phyloP scores from a whole-genome alignment of 2,888 invertebrate genomes.

The Lasioglossum morio region DNA sequence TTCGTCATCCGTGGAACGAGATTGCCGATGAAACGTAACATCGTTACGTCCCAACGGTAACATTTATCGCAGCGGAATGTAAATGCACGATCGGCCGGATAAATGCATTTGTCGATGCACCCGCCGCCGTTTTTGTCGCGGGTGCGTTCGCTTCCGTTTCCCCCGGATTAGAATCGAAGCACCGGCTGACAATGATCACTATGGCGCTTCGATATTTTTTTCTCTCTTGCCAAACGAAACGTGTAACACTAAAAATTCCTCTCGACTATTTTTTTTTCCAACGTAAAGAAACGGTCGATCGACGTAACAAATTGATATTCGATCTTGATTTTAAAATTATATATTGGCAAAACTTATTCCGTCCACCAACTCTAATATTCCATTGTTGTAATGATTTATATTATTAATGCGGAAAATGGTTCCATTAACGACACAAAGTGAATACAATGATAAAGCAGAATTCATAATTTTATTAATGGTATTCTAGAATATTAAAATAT shows the following conservation, averaged over 20 bases:
- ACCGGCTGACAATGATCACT: constrained; percentile 18
- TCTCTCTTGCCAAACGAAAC: constrained; percentile 1
- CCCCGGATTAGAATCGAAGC: constrained; percentile 52
- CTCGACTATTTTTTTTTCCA: not conserved
- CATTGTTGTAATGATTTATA: not conserved
- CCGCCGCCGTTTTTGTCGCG: constrained; percentile 53
- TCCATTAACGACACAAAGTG: not conserved
- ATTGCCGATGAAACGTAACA: constrained; percentile 56
- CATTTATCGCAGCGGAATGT: constrained; percentile 43
- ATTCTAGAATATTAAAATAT: not conserved
- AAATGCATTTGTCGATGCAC: constrained; percentile 53
- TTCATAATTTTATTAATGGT: not conserved
- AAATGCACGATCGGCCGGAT: constrained; percentile 57
- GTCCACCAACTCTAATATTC: not conserved
- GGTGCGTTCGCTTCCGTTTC: constrained; percentile 39
- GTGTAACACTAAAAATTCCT: not conserved
- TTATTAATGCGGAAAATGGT: not conserved
- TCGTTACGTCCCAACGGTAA: constrained; percentile 56
- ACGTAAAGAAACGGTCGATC: not conserved
- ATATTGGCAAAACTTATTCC: not conserved
- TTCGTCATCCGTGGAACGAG: constrained; percentile 52
- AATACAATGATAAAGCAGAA: not conserved
- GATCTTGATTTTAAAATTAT: not conserved
- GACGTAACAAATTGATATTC: not conserved
- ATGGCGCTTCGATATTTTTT: not conserved